Base-by-base conservation (phyloP, 2,888 invertebrate genomes). In the Carabus problematicus region DNA sequence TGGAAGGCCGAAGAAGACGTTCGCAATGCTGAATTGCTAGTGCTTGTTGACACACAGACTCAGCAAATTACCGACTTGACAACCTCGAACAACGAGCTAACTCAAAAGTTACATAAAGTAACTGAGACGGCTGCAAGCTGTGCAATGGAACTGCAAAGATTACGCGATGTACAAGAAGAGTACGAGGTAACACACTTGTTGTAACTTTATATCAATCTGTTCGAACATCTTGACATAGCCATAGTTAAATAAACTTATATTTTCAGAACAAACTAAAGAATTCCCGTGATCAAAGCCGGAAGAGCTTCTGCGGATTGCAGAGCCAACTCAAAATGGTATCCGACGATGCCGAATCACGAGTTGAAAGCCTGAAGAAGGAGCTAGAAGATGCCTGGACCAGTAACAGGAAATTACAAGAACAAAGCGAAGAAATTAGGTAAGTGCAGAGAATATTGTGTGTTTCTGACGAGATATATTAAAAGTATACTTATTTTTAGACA, bases 281-380 rank as follows among this genome's bases (percentile, higher is more conserved):
- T 76, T 87, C 89, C 63, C 85, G 90, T 2, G 87, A 87, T 6
- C 77, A 89, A 11, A 88, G 86, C 55, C 85, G 91, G 0, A 87
- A 87, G 75, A 90, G 90, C 29, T 83, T 89, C 0, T 85, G 84
- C 0, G 85, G 85, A 0, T 74, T 86, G 12, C 80, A 85, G 70
- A 72, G 75, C 2, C 82, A 84, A 73, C 74, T 86, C 11, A 74
- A 74, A 11, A 74, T 76, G 9, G 78, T 80, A 73, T 68, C 71
- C 3, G 73, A 75, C 16, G 71, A 76, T 41, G 76, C 29, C 2
- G 29, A 29, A 29, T 29, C 29, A 29, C 29, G 29, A 6, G 29
- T 29, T 3, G 3, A 29, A 2, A 29, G 29, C 72, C 72, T 79
- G 42, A 81, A 82, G 74, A 74, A 72, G 11, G 77, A 71, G 45